Percentiles rank a stretch among this genome's conserved stretches.
Conservation (phyloP, 2,113 vertebrate genomes). For the Lonchura striata region DNA sequence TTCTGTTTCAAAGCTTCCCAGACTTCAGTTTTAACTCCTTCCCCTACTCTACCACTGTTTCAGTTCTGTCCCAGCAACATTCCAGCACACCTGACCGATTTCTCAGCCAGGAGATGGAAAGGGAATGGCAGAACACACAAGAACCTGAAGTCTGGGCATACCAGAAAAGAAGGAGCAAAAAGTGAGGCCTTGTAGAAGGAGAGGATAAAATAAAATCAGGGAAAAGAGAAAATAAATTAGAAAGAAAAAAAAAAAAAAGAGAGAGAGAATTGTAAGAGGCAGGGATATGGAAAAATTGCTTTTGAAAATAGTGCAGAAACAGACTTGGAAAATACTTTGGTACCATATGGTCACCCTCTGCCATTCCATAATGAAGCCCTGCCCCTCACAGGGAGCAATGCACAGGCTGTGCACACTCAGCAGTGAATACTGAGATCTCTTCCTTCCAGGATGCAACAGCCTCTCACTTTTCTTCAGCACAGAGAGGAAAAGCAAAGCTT, state of each 20-base stretch:
- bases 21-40: background rate
- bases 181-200: background rate
- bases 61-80: background rate
- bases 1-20: background rate
- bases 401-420: background rate
- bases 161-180: background rate
- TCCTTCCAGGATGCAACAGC: background rate
- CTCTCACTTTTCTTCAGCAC: background rate
- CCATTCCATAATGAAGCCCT: background rate
- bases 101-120: background rate
- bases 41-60: background rate
- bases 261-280: background rate
- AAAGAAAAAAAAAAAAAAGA: accelerated
- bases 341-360: background rate
- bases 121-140: background rate
- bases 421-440: background rate
- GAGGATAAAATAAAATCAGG: background rate
- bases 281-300: background rate
- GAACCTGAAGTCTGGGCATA: background rate
- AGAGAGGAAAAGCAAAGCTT: background rate
- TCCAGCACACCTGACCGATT: background rate
- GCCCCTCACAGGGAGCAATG: background rate
- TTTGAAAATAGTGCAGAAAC: background rate
- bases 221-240: background rate
- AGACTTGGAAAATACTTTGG: background rate